Percentiles rank a stretch among this genome's conserved stretches.
Conservation (phyloP, 2,113 vertebrate species). For the Mesocricetus auratus region DNA sequence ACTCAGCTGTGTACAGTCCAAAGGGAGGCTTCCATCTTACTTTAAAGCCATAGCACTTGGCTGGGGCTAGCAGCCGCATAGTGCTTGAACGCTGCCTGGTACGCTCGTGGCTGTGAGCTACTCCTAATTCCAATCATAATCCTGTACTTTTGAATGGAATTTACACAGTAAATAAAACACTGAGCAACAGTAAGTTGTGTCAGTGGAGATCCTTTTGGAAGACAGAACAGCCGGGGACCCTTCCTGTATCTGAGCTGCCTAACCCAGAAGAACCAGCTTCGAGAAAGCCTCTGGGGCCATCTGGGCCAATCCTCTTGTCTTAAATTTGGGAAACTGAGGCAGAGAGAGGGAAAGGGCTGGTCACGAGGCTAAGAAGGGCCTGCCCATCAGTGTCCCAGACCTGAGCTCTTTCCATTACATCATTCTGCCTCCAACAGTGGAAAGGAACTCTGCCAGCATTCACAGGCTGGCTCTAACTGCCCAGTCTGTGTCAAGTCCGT, state of each 20-base stretch:
- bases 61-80: not conserved
- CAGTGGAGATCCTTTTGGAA: not conserved
- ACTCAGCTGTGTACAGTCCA: not conserved
- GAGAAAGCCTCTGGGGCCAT: not conserved
- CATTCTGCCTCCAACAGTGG: not conserved
- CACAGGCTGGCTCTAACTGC: not conserved
- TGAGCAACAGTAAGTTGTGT: not conserved
- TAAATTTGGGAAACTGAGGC: not conserved
- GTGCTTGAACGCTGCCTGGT: not conserved
- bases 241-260: not conserved
- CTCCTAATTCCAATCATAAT: not conserved
- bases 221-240: not conserved
- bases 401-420: not conserved
- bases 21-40: not conserved
- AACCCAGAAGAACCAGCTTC: not conserved
- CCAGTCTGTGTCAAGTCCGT: not conserved
- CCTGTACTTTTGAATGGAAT: conserved; percentile 12
- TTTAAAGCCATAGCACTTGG: not conserved
- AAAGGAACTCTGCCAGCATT: not conserved
- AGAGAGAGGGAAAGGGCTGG: not conserved
- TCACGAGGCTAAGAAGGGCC: not conserved
- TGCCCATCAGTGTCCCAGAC: not conserved
- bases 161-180: not conserved
- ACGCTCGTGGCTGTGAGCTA: not conserved
- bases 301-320: not conserved